Base-by-base conservation (phyloP, 2,113 vertebrate genomes). In the Saccopteryx leptura region DNA sequence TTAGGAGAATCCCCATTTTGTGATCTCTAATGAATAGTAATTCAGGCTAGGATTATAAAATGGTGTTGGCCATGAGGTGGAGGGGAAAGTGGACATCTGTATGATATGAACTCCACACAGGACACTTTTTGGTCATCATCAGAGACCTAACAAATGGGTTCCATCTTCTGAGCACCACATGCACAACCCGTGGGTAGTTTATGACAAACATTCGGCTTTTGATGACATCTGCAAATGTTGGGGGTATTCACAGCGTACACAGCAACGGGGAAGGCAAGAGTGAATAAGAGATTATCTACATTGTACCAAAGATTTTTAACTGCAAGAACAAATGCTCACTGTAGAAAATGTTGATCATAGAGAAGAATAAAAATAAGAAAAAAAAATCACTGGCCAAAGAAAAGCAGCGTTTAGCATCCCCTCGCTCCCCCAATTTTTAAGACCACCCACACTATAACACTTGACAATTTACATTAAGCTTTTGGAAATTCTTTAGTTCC, bases 171-270 rank as follows among this genome's bases (percentile, higher is more conserved):
- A 68, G 26, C 54, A 60, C 52, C 10, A 28, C 10, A 12, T 5
- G 31, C n/a, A 46, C 0, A 68, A 58, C 80, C 56, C 18, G 4
- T 7, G 26, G 19, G 28, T 28, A 21, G 65, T 72, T 86, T 48
- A 69, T 58, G 80, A 92, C 68, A 97, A 95, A 97, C 24, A 9
- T 92, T 80, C 78, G 12, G 14, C 61, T 92, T 98, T 96, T 92
- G 19, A 97, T 97, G 97, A 91, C 80, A 52, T 71, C 86, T 94
- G 50, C 83, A 95, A 95, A 96, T 13, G 78, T 83, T 90, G 48
- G 68, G 88, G 75, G 61, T 82, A 93, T 78, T 97, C 93, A 91
- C 2, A 97, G 9, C 31, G 5, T 31, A 31, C 56, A 33, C 1
- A 63, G 17, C 60, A 50, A 76, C 7, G 50, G 50, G 71, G 2